Base-by-base conservation (phyloP, 2,113 vertebrate genomes). In the Centropus unirufus region DNA sequence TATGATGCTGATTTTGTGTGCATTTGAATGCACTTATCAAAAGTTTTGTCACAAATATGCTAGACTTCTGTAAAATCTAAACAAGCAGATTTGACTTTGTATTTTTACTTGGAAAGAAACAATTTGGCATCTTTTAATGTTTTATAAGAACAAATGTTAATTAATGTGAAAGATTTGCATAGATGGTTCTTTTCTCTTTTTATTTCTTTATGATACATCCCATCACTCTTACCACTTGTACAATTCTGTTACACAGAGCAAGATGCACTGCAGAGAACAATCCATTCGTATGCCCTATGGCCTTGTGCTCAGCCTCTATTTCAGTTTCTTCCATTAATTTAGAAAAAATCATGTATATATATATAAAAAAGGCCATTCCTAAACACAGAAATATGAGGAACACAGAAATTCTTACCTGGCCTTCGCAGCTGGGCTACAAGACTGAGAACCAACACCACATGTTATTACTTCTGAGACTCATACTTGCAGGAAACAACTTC, bases 401-500 rank as follows among this genome's bases (percentile, higher is more conserved):
- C 5, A 75, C 11, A 63, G 64, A 81, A 72, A 24, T 27, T 78
- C 18, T 34, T 82, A 78, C 61, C 32, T 91, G 80, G 18, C 40
- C 36, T 75, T 74, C 58, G 19, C 57, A 89, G 80, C 74, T 84
- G 80, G 27, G 19, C 57, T 36, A 21, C 16, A 16, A 64, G 44
- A 21, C 74, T 32, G 57, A 72, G 74, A 29, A 82, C 47, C 39
- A 57, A 12, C 34, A 75, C 49, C 55, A 51, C 12, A 22, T 52
- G 24, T 64, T 91, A 72, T 49, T 68, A 67, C 74, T 82, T 87
- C 12, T 27, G 76, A n/a, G 89, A 75, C 42, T 59, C 63, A 36
- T 32, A 54, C n/a, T 77, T 79, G 34, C 66, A 67, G 83, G 77
- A 74, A 91, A 89, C 42, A 68, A n/a, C 44, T 87, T 90, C 42